Conservation (phyloP, 2,113 vertebrate genomes). For the Aspidoscelis tigris region DNA sequence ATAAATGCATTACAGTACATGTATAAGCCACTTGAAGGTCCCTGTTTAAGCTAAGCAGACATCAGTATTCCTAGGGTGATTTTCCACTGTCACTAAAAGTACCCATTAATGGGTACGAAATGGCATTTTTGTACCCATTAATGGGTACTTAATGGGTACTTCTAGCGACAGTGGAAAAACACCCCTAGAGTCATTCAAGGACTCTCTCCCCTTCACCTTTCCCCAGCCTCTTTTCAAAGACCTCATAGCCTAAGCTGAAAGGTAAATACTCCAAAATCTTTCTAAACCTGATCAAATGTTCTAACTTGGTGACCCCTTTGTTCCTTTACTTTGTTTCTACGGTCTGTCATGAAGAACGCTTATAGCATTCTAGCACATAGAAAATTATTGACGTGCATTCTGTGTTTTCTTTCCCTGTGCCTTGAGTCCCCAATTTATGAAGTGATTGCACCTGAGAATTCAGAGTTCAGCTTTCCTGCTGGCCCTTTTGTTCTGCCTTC, state of each 20-base stretch:
- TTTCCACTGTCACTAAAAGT: too few species aligned
- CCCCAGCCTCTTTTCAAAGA: not conserved
- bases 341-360: slow-evolving; percentile 57
- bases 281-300: slow-evolving; percentile 39
- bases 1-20: too few species aligned
- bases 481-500: not conserved
- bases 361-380: slow-evolving; percentile 41
- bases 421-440: not conserved
- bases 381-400: slow-evolving; percentile 38
- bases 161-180: too few species aligned
- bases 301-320: slow-evolving; percentile 63
- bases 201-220: not conserved
- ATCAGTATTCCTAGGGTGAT: too few species aligned
- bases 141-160: too few species aligned
- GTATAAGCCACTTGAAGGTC: too few species aligned
- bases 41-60: too few species aligned
- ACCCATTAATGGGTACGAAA: too few species aligned
- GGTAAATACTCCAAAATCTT: not conserved
- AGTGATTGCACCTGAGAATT: slow-evolving; percentile 26
- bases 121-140: too few species aligned
- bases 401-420: slow-evolving; percentile 16
- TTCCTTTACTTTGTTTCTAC: slow-evolving; percentile 46
- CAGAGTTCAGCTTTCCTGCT: not conserved
- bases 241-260: not conserved
- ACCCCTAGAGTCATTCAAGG: not conserved